Evolutionary conservation across 2,113 vertebrate genomes (phyloP).

Genomic region (Dasyurus viverrinus): DNA sequence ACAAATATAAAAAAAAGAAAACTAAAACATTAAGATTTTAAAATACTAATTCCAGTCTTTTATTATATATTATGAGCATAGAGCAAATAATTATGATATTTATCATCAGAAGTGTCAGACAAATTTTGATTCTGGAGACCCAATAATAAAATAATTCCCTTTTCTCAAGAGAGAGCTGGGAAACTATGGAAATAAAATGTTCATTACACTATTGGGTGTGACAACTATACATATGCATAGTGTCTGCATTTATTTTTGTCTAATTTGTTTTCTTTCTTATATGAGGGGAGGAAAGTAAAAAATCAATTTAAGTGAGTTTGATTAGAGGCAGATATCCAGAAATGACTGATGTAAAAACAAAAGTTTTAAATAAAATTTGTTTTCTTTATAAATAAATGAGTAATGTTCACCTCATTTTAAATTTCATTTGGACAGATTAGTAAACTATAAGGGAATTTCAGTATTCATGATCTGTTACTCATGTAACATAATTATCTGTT

Average conservation of each 20-base stretch:
- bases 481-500: neutral
- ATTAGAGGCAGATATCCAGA: neutral
- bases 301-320: neutral
- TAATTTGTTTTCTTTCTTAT: neutral
- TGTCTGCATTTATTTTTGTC: neutral
- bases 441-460: neutral
- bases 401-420: neutral
- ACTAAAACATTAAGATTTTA: neutral
- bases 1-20: neutral
- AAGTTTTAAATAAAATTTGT: neutral
- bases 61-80: conserved; percentile 7
- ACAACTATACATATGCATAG: neutral
- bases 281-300: neutral
- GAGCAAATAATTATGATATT: neutral
- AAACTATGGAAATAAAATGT: neutral
- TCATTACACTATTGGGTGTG: neutral
- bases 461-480: conserved; percentile 1
- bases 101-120: conserved; percentile 28
- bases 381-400: neutral
- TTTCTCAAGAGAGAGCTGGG: neutral
- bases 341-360: neutral
- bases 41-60: neutral
- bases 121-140: neutral
- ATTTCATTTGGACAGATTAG: neutral
- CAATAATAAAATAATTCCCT: neutral